A percentile compares a stretch with the other conserved stretches of the same genome.
phyloP scores from a whole-genome alignment of 2,113 vertebrate species.

The Piprites chloris region DNA sequence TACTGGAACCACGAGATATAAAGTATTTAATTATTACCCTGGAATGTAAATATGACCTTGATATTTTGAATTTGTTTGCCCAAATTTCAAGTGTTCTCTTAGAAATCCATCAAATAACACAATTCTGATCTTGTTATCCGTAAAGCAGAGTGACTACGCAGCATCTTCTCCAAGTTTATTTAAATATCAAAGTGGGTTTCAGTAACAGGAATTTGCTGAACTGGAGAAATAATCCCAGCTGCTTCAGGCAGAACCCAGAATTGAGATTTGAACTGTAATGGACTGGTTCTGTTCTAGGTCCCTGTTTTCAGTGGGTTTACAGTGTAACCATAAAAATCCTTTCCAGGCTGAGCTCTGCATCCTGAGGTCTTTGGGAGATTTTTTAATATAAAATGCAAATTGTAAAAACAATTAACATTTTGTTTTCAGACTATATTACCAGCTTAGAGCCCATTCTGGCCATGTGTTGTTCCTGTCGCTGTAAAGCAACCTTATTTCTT shows the following conservation, averaged over 20 bases:
- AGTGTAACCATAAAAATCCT: neutral
- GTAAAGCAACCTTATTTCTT: neutral
- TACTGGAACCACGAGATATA: neutral
- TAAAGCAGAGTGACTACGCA: neutral
- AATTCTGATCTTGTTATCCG: neutral
- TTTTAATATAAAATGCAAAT: neutral
- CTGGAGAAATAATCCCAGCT: neutral
- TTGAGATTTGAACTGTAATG: neutral
- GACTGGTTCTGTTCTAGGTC: neutral
- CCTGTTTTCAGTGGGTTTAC: neutral
- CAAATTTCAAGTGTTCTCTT: neutral
- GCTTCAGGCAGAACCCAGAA: neutral
- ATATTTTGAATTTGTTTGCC: neutral
- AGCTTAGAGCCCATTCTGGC: neutral
- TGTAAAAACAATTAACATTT: neutral
- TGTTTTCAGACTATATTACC: neutral
- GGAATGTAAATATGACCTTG: conserved; percentile 20
- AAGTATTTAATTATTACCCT: conserved; percentile 10
- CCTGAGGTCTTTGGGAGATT: neutral
- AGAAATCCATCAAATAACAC: neutral
- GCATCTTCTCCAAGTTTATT: neutral
- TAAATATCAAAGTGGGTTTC: neutral
- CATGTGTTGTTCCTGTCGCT: neutral
- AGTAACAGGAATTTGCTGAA: neutral
- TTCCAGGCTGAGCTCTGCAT: conserved; percentile 18